Evolutionary conservation across 2,797 vertebrate species (phyloP).

Genomic region (Phrynocephalus forsythii): DNA sequence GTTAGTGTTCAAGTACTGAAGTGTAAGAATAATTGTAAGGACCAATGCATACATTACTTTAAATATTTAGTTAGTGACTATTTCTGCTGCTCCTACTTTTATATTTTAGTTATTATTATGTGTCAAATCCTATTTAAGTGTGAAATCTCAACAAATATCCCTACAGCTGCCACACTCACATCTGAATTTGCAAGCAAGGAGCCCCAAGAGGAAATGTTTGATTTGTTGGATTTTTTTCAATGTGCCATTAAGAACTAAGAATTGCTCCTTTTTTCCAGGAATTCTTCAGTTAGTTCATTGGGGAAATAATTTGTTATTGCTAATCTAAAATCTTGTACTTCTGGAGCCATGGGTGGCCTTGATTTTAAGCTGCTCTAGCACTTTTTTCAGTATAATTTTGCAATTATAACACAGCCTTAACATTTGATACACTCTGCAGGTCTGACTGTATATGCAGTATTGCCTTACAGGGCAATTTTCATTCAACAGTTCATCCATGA

Average conservation of each 20-base stretch:
- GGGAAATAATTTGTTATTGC: background rate
- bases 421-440: background rate
- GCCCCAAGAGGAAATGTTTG: background rate
- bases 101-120: too few relatives aligned
- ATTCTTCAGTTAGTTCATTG: background rate
- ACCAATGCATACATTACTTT: too few relatives aligned
- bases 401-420: background rate
- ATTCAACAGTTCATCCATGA: too few relatives aligned
- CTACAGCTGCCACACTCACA: background rate
- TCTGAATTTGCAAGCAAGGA: background rate
- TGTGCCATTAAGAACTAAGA: background rate
- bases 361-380: background rate
- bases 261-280: background rate
- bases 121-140: too few relatives aligned
- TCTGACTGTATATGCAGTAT: background rate
- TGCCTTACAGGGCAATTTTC: too few relatives aligned
- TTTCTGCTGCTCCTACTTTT: too few relatives aligned
- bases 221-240: background rate
- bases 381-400: background rate
- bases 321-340: background rate
- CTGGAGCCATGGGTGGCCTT: background rate
- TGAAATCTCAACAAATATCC: background rate
- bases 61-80: too few relatives aligned
- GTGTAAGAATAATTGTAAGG: too few relatives aligned
- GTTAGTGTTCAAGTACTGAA: too few relatives aligned